Evolutionary conservation across 2,113 vertebrate species (phyloP), one percentile per base, ranked within the genome.

Genomic region (Paramormyrops kingsleyae): DNA sequence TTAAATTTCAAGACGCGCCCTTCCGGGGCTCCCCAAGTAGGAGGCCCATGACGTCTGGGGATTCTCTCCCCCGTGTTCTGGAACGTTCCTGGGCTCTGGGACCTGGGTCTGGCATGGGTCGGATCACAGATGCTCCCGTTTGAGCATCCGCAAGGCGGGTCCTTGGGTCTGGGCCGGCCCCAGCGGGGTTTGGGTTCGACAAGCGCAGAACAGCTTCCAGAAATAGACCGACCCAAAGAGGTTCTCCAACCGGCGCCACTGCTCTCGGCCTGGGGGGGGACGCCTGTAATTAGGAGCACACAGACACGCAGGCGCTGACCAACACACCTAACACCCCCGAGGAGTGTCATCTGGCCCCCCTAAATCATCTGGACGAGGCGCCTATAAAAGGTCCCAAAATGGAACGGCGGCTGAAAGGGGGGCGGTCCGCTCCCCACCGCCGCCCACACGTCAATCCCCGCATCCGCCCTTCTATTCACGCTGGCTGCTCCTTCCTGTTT

Each of bases 1-100:
- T 96, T 96, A 96, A 93, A 95, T 93, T 94, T 94, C 90, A 90
- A 87, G 89, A 88, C 91, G 89, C 93, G 93, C 94, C 90, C 91
- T 92, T 90, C 59, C 89, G 89, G 91, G 91, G 87, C 90, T 91
- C 84, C 88, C 91, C 86, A 47, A 91, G 91, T 84, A 88, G 47
- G 46, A 7, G 24, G 44, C 90, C 52, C 42, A 2, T 15, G 21
- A 77, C 89, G 87, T 83, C 31, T 39, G 12, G 84, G 31, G 88
- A 70, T 70, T 44, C n/a, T 84, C 10, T 86, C 88, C 89, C 91
- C 83, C 88, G 84, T 89, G 85, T 90, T 66, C 83, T 88, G 46
- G 80, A 91, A 88, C 35, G 89, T 21, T 50, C 42, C 89, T 52
- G 49, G 89, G 53, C 49, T 88, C 62, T 86, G 87, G 91, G 86